Conservation (phyloP, 2,888 invertebrate genomes). For the Eumerus sabulonum region DNA sequence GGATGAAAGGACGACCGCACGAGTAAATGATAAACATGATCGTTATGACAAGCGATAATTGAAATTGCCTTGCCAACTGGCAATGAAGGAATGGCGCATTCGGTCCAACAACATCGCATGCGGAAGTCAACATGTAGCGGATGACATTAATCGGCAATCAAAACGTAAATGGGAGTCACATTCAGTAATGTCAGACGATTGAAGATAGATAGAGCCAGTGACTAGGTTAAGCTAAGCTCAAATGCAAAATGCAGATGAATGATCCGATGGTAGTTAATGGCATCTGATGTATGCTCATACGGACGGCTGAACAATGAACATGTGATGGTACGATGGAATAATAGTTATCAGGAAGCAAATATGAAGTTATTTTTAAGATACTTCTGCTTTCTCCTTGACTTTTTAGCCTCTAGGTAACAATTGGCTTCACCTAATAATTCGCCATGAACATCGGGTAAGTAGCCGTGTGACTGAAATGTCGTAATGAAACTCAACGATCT, state of each 20-base stretch:
- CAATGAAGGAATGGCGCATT: constrained; percentile 16
- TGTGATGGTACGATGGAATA: too few species aligned
- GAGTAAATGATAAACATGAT: constrained; percentile 56
- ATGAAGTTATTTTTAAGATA: too few species aligned
- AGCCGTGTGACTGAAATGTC: too few species aligned
- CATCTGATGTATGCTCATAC: background rate
- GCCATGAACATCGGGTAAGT: too few species aligned
- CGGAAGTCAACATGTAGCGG: constrained; percentile 54
- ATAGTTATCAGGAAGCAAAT: too few species aligned
- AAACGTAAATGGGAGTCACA: constrained; percentile 53
- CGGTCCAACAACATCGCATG: constrained; percentile 45
- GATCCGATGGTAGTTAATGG: background rate
- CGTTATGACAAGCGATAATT: constrained; percentile 67
- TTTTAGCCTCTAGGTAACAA: too few species aligned
- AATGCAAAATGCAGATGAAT: constrained; percentile 2
- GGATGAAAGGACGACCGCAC: background rate
- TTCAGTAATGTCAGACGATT: constrained; percentile 37
- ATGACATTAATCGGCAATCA: constrained; percentile 58
- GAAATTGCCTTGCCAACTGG: constrained; percentile 46
- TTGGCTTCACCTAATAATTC: too few species aligned
- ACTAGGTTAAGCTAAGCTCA: background rate
- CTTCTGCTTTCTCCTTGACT: too few species aligned
- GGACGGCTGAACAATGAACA: too few species aligned
- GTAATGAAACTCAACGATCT: too few species aligned
- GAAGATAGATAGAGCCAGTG: constrained; percentile 4